Conservation (phyloP, 92 coral and sea anemone species). For the Heliopora coerulea region DNA sequence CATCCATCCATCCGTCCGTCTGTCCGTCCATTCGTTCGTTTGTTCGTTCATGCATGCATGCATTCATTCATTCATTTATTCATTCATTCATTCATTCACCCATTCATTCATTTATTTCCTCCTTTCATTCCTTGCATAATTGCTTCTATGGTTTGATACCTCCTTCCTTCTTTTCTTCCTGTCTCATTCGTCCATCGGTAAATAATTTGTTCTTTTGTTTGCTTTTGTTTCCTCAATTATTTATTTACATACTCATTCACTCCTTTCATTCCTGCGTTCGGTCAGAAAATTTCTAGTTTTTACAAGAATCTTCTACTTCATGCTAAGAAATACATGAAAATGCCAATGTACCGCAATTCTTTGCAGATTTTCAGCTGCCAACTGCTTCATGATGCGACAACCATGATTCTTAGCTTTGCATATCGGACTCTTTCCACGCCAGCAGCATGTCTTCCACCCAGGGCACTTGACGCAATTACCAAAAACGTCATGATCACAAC, state of each 20-base stretch:
- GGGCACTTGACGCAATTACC: slow-evolving; percentile 99
- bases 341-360: slow-evolving; percentile 66
- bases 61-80: neutral
- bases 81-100: neutral
- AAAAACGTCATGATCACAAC: slow-evolving; percentile 94
- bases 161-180: neutral
- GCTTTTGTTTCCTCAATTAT: no score
- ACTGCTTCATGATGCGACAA: slow-evolving; percentile 78
- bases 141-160: neutral
- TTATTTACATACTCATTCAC: no score
- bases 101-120: neutral
- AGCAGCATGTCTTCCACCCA: slow-evolving; percentile 96
- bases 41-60: neutral
- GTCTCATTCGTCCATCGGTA: neutral
- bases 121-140: neutral
- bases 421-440: slow-evolving; percentile 87
- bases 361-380: slow-evolving; percentile 81
- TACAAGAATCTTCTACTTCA: no score
- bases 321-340: no score
- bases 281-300: no score
- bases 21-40: neutral
- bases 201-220: neutral
- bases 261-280: no score
- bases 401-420: slow-evolving; percentile 94
- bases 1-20: no score